Conservation (phyloP, 2,113 vertebrate species). For the Philantomba maxwellii region DNA sequence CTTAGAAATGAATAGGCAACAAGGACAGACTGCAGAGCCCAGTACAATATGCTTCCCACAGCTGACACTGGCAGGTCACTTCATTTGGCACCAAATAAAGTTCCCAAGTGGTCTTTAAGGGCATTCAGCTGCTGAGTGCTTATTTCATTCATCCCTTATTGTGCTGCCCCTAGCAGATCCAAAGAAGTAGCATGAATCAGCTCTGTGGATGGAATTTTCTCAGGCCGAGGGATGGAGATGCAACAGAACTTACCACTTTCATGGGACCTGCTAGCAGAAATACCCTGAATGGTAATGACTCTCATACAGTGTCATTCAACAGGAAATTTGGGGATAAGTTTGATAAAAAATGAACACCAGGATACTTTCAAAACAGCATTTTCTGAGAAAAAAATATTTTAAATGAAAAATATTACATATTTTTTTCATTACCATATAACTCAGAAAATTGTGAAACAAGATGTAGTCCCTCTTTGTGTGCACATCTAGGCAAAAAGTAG, state of each 20-base stretch:
- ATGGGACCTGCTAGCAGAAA: neutral
- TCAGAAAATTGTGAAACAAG: neutral
- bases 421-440: neutral
- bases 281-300: neutral
- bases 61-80: conserved; percentile 73
- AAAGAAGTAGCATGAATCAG: conserved; percentile 63
- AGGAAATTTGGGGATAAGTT: neutral
- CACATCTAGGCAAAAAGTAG: neutral
- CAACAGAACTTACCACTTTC: neutral
- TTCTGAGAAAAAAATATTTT: neutral
- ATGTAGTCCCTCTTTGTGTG: neutral
- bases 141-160: conserved; percentile 66
- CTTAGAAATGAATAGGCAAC: conserved; percentile 64
- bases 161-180: conserved; percentile 64
- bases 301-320: neutral
- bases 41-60: conserved; percentile 67
- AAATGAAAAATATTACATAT: neutral
- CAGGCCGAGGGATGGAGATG: conserved; percentile 38
- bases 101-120: conserved; percentile 73
- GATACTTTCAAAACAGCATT: neutral
- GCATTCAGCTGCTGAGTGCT: conserved; percentile 69
- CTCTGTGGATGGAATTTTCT: conserved; percentile 64
- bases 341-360: neutral
- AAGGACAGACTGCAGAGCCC: conserved; percentile 43
- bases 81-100: conserved; percentile 73